Conservation (phyloP, 2,797 vertebrate genomes). For the Hyperoplus lanceolatus region DNA sequence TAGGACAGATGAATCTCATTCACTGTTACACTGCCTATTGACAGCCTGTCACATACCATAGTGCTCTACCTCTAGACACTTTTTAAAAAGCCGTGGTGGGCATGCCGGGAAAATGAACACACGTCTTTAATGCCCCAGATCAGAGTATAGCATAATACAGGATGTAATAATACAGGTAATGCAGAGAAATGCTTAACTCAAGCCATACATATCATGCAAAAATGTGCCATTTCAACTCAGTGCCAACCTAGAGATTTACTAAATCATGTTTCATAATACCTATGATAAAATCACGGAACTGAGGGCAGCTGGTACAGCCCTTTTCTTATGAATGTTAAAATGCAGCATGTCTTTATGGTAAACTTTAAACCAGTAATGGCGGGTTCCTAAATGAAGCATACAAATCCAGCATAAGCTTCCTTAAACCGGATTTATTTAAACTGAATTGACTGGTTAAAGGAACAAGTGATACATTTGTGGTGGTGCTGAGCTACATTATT, state of each 20-base stretch:
- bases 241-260: slow-evolving; percentile 47
- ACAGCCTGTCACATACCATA: slow-evolving; percentile 16
- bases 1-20: slow-evolving; percentile 65
- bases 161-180: slow-evolving; percentile 63
- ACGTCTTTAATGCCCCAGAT: slow-evolving; percentile 46
- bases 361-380: background rate
- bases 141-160: slow-evolving; percentile 47
- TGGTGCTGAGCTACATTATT: no score
- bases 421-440: background rate
- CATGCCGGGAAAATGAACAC: slow-evolving; percentile 41
- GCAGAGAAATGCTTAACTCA: slow-evolving; percentile 48
- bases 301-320: background rate
- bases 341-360: background rate
- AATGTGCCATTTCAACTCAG: slow-evolving; percentile 41
- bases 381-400: background rate
- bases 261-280: slow-evolving; percentile 31
- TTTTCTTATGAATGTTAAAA: background rate
- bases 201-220: slow-evolving; percentile 46
- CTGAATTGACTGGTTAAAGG: no score
- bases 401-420: background rate
- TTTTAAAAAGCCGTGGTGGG: slow-evolving; percentile 29
- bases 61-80: slow-evolving; percentile 19
- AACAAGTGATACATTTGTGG: no score
- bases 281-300: background rate
- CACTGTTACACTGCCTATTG: slow-evolving; percentile 16